Evolutionary conservation across 2,113 vertebrate species (phyloP).

Genomic region (Cairina moschata): DNA sequence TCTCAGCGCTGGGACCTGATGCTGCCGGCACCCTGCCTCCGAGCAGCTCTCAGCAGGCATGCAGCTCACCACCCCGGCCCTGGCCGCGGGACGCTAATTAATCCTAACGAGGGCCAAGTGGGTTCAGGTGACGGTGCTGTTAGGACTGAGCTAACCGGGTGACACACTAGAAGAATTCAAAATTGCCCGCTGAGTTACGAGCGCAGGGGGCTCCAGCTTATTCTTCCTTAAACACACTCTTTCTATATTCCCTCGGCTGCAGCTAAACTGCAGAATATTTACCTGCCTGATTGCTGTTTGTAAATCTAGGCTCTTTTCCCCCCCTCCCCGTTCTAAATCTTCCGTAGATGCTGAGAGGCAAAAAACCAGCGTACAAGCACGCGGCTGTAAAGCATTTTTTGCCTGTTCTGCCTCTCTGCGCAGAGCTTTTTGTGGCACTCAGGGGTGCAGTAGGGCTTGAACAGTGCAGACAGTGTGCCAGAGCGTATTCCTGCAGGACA

Average conservation of each 20-base stretch:
- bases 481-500: constrained; percentile 43
- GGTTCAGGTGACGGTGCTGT: background rate
- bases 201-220: background rate
- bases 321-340: background rate
- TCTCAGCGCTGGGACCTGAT: background rate
- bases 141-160: constrained; percentile 3
- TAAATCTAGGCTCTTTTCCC: constrained; percentile 11
- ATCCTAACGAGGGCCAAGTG: background rate
- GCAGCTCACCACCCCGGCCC: background rate
- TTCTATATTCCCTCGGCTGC: constrained; percentile 23
- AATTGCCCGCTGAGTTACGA: background rate
- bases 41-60: background rate
- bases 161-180: background rate
- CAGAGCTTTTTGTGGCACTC: constrained; percentile 50
- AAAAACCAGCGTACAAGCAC: constrained; percentile 33
- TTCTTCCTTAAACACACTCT: constrained; percentile 17
- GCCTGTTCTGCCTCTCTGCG: background rate
- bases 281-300: constrained; percentile 60
- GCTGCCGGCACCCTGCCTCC: background rate
- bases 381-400: constrained; percentile 51
- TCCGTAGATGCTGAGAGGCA: background rate
- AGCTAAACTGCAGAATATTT: constrained; percentile 44
- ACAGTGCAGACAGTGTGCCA: constrained; percentile 54
- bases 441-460: constrained; percentile 51
- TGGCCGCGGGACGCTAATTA: background rate